Percentiles rank a stretch among this genome's conserved stretches.
Evolutionary conservation across 2,888 invertebrate genomes (phyloP).

Genomic region (Machimus atricapillus): DNA sequence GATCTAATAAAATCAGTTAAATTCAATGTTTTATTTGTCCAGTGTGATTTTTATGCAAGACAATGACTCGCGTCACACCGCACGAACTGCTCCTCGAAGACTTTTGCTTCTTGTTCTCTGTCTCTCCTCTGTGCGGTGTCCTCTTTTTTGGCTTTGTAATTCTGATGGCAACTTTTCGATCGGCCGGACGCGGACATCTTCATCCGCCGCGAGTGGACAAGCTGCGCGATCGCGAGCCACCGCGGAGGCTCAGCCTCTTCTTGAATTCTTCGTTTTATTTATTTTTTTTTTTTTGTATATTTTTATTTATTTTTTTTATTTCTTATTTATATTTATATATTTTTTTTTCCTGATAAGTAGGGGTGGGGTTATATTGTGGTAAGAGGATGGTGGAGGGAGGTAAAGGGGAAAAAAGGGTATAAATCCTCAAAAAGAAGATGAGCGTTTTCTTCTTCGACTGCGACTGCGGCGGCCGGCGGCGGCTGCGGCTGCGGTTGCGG

Average conservation of each 20-base stretch:
- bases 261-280: neutral
- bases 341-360: no score
- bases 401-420: neutral
- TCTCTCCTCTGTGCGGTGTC: no score
- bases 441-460: neutral
- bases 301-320: neutral
- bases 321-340: no score
- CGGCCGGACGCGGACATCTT: neutral
- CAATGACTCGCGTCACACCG: no score
- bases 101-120: no score
- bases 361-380: no score
- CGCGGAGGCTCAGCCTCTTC: neutral
- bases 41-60: no score
- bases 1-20: no score
- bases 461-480: no score
- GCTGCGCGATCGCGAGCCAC: neutral
- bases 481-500: no score
- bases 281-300: neutral
- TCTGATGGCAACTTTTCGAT: constrained; percentile 10
- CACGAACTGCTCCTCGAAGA: no score
- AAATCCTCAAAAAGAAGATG: neutral
- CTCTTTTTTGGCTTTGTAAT: neutral
- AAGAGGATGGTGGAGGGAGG: neutral
- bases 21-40: no score
- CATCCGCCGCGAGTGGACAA: neutral